Evolutionary conservation across 2,888 invertebrate species (phyloP), one percentile per base, ranked within the genome.

Genomic region (Allacma fusca): DNA sequence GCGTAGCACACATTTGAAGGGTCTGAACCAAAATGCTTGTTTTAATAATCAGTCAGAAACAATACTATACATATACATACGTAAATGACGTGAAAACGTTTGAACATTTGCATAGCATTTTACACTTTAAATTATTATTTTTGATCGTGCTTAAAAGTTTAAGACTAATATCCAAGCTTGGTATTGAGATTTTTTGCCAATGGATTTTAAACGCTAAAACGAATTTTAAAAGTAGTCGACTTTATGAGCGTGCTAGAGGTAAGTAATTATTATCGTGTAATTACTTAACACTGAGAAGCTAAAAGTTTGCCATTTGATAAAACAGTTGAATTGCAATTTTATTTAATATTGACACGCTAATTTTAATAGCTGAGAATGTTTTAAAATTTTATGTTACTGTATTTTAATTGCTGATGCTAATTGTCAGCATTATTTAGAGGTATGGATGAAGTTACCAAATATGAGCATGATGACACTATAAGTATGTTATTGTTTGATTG

Each of bases 11-110:
- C 9, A 24, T 62, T 62, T 23, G 12, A 26, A 62, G 62, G 62
- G 62, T 62, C 24, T 12, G 24, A 62, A 62, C 62, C 62, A 62
- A n/a, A n/a, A 62, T 24, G 23, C 23, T 23, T 26, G 4, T 62
- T 62, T 62, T 24, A 62, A 19, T 62, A 24, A 50, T 50, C 50
- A 50, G 50, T 50, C 50, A 50, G 50, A 50, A 50, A 50, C 50
- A 50, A 12, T 9, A 50, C 50, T 50, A 50, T 50, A 50, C 7
- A 50, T 50, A 50, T 50, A 50, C 50, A 16, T 50, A 34, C 34
- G 34, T 34, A 34, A 50, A 50, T 19, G 50, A 50, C 50, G 40
- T 40, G 26, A 62, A 62, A 2, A 57, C 24, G 62, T 24, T 50
- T 12, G n/a, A 24, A 62, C 1, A 62, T 7, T 12, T 34, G 34